Evolutionary conservation across 2,888 invertebrate species (phyloP).

Genomic region (Phortica magna): DNA sequence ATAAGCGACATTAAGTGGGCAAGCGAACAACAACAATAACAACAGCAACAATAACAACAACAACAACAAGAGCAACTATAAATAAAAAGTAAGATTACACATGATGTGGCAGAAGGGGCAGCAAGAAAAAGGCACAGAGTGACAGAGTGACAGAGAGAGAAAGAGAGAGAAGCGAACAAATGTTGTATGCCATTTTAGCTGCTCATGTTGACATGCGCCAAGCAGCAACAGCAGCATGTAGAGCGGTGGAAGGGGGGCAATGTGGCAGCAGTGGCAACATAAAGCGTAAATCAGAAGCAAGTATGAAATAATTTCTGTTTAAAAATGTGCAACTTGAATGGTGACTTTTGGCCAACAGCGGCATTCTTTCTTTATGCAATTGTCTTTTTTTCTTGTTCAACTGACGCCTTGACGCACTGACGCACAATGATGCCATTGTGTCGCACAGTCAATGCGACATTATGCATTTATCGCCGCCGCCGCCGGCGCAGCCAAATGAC

Average conservation of each 20-base stretch:
- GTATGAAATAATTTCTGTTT: constrained; percentile 73
- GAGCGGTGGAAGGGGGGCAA: not conserved
- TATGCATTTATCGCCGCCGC: too few relatives aligned
- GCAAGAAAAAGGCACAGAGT: not conserved
- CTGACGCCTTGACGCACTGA: not conserved
- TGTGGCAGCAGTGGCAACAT: constrained; percentile 25
- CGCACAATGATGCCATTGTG: not conserved
- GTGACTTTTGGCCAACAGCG: constrained; percentile 64
- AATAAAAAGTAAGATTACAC: constrained; percentile 43
- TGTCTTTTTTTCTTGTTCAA: constrained; percentile 43
- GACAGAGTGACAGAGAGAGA: constrained; percentile 49
- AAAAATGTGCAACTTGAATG: constrained; percentile 44
- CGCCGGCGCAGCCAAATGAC: constrained; percentile 29
- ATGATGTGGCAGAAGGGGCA: not conserved
- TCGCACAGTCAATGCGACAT: constrained; percentile 34
- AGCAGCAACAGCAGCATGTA: constrained; percentile 45
- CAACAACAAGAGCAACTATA: constrained; percentile 27
- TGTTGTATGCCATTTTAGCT: constrained; percentile 66
- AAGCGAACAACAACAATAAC: not conserved
- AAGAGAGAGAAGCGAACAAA: constrained; percentile 61
- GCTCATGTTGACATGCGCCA: constrained; percentile 71
- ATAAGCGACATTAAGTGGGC: constrained; percentile 44
- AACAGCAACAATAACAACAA: not conserved
- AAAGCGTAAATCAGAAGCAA: constrained; percentile 57
- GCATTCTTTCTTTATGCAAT: constrained; percentile 71